phyloP scores from a whole-genome alignment of 2,888 invertebrate genomes.

The Altica lythri region DNA sequence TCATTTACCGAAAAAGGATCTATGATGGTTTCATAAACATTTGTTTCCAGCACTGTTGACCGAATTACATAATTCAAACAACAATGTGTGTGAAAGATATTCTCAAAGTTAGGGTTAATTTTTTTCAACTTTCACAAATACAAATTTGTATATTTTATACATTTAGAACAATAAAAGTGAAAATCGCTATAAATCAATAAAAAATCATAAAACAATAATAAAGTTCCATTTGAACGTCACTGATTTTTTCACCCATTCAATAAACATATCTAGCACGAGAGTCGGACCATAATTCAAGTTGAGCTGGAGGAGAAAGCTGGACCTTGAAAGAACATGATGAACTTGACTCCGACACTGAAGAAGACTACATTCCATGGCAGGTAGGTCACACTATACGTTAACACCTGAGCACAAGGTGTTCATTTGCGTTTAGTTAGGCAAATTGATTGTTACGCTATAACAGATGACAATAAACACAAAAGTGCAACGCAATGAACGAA shows the following conservation, averaged over 20 bases:
- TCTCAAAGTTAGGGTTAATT: no score
- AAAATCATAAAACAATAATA: neutral
- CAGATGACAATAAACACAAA: constrained; percentile 1
- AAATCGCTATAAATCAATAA: neutral
- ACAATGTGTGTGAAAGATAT: no score
- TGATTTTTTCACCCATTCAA: constrained; percentile 25
- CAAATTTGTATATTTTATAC: no score
- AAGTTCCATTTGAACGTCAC: constrained; percentile 7
- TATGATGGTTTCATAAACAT: no score
- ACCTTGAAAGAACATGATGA: constrained; percentile 43
- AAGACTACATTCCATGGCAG: constrained; percentile 42
- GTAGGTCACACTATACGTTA: constrained; percentile 34
- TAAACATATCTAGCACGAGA: constrained; percentile 34
- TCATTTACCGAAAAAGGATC: no score
- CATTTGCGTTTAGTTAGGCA: constrained; percentile 9
- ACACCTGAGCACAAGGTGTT: constrained; percentile 17
- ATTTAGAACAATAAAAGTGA: neutral
- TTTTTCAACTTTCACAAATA: no score
- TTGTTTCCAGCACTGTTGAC: no score
- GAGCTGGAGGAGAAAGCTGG: constrained; percentile 42
- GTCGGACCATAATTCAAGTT: constrained; percentile 27
- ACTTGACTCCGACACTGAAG: constrained; percentile 43
- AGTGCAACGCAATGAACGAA: no score
- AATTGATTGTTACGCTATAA: constrained; percentile 4
- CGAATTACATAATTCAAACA: no score